phyloP scores from a whole-genome alignment of 2,113 vertebrate genomes.

The Piaya cayana region DNA sequence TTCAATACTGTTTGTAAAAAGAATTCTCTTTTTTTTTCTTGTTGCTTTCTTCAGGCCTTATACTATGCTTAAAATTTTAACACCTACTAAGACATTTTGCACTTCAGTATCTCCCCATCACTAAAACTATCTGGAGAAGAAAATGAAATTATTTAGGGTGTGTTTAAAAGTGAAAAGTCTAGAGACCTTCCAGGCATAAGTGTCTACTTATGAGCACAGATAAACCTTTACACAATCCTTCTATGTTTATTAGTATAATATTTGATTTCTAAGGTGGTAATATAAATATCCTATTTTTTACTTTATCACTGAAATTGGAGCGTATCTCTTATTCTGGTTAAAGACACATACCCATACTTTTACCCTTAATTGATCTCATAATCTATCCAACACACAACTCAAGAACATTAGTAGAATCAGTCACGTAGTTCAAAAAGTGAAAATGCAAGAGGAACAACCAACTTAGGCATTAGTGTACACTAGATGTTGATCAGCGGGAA shows the following conservation, averaged over 20 bases:
- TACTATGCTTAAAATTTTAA: neutral
- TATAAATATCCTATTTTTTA: neutral
- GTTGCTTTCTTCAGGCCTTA: neutral
- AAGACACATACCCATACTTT: neutral
- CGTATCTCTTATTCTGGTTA: neutral
- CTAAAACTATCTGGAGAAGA: neutral
- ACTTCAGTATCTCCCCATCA: neutral
- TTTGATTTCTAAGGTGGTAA: neutral
- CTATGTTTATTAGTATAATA: slow-evolving; percentile 2
- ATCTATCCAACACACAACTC: neutral
- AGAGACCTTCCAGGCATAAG: neutral
- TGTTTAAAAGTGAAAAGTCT: neutral
- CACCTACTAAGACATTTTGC: neutral
- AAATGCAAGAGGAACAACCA: neutral
- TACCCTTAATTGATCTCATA: neutral
- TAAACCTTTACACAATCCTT: neutral
- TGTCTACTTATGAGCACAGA: neutral
- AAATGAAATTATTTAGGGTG: neutral
- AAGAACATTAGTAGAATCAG: neutral
- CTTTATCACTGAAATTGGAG: neutral
- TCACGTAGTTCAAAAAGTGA: neutral
- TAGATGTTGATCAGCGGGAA: too few species aligned
- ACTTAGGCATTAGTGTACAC: neutral
- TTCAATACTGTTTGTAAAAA: neutral
- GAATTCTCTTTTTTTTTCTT: fast-evolving